Base-by-base conservation (phyloP, 1,140 invertebrate species). In the Eufriesea mexicana region DNA sequence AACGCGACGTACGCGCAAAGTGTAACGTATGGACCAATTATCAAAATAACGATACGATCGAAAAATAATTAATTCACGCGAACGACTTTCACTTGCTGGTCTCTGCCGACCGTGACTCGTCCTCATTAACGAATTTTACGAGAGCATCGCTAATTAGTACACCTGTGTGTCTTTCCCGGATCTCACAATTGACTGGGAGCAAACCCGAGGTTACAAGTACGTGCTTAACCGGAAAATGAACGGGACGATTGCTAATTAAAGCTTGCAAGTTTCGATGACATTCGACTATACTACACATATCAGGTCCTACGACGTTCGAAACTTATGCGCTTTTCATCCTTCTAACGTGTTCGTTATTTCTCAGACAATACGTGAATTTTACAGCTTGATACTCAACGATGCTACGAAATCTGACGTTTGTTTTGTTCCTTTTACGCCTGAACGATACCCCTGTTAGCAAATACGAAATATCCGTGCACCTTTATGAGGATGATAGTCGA, bases 201-300 rank as follows among this genome's bases (percentile, higher is more conserved):
- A 49, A 61, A 59, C 35, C 8, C 45, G 4, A 71, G 35, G 25
- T 72, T 61, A 72, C 47, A n/a, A 72, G 67, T 79, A 47, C 67
- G 45, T 72, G n/a, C 67, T 79, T 72, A 71, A 42, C 67, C 8
- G 67, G 25, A 62, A 72, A 79, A 62, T 79, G 16, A 62, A 61
- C 45, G 18, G 55, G 9, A 72, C 45, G 20, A 62, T 62, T 42
- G 20, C 18, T 72, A 72, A 72, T 79, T 79, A 62, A 72, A 51
- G 18, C 45, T 16, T 14, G 35, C 35, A 4, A 45, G n/a, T 47
- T 45, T 59, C 42, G 23, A 55, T 14, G 23, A 2, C 2, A 12
- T 18, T 2, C 45, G 61, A 23, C 20, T 25, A 7, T 23, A 8
- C 18, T 10, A 67, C 68, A 68, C 23, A 4, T 25, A 57, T 78